Base-by-base conservation (phyloP, 2,113 vertebrate genomes). In the Microcebus ravelobensis region DNA sequence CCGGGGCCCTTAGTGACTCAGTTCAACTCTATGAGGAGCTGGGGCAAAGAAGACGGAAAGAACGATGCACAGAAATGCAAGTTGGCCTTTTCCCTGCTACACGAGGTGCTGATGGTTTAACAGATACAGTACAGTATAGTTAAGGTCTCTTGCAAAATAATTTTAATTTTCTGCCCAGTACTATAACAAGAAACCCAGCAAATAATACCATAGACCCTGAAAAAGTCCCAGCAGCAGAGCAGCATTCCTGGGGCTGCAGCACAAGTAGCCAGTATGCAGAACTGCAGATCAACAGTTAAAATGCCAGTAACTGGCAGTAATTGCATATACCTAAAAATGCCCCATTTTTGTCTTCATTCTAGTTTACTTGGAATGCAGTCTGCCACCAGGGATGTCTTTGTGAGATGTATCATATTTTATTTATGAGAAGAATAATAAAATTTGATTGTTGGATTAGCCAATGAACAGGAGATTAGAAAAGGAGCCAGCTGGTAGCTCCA, bases 391-490 rank as follows among this genome's bases (percentile, higher is more conserved):
- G 70, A 57, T 94, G 55, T 93, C 68, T 97, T 94, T 17, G 1
- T 68, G 68, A 83, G 79, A 31, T 73, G 55, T 34, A 61, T 84
- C 29, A 68, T 61, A 73, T 84, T 88, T 63, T 97, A 91, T 91
- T 93, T 94, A 97, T 80, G 71, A 94, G 52, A 74, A 73, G 77
- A 95, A 96, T 94, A 80, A 68, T 70, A 88, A 87, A 96, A 34
- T 95, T 85, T 50, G 90, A 95, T 79, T 20, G 34, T 85, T 86
- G 65, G 65, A 82, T 95, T 92, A 21, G 5, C 61, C 83, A 87
- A 82, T 91, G 91, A 91, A 91, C 42, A 87, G 87, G 39, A 65
- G 52, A 81, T 4, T 67, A 52, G 73, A 83, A 57, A 68, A 67
- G 95, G 90, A 91, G 52, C 88, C 91, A 90, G 73, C 34, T 96